Conservation (phyloP, 1,140 invertebrate species). For the Dendroctonus valens region DNA sequence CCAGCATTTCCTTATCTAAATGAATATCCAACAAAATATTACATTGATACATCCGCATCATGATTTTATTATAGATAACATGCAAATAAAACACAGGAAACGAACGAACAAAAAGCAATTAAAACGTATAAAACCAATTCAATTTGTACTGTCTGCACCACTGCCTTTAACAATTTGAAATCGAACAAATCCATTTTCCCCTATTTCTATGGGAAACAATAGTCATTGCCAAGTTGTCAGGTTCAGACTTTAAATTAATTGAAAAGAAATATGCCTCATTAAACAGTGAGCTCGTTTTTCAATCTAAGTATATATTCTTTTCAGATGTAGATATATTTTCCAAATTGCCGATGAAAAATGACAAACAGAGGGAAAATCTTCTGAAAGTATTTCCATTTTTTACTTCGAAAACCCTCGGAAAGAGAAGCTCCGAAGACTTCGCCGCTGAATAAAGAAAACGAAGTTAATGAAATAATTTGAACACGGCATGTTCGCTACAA, state of each 20-base stretch:
- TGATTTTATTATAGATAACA: no score
- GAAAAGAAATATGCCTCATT: conserved; percentile 32
- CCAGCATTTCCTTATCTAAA: no score
- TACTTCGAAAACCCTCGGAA: conserved; percentile 8
- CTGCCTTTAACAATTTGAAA: conserved; percentile 1
- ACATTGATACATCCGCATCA: no score
- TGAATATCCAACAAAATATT: no score
- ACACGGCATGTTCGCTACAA: neutral
- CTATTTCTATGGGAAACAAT: conserved; percentile 23
- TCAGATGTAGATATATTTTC: conserved; percentile 20
- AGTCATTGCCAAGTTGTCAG: conserved; percentile 27
- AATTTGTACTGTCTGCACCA: conserved; percentile 10
- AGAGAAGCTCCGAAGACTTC: conserved; percentile 7
- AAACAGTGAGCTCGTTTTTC: conserved; percentile 25
- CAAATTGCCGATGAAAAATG: conserved; percentile 22
- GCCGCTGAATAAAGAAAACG: conserved; percentile 6
- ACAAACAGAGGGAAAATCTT: conserved; percentile 22
- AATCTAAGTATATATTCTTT: conserved; percentile 19
- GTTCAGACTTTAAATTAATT: conserved; percentile 32
- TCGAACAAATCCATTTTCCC: conserved; percentile 18
- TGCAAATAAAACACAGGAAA: no score
- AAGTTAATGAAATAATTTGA: conserved; percentile 21
- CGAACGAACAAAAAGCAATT: no score
- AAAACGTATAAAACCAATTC: neutral
- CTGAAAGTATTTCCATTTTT: conserved; percentile 24